Base-by-base conservation (phyloP, 2,113 vertebrate species). In the Oxyura jamaicensis region DNA sequence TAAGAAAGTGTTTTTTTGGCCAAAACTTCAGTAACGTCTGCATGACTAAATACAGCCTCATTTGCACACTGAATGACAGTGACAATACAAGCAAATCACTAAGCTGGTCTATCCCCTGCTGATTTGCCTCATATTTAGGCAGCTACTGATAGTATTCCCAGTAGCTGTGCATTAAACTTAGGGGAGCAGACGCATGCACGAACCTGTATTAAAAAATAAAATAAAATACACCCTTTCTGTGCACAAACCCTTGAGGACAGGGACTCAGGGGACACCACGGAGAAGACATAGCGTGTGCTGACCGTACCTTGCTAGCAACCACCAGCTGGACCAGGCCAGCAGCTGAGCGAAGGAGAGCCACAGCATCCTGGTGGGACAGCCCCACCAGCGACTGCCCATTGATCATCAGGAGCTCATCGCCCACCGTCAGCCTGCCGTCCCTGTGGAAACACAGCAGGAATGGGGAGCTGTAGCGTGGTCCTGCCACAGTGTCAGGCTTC, bases 321-420 rank as follows among this genome's bases (percentile, higher is more conserved):
- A 99, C 98, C 78, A 99, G 97, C 96, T 99, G 99, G 39, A 99
- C 98, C 63, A 99, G 97, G 36, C 99, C 99, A 25, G 97, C 97
- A 0, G 99, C 97, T 1, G 99, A 98, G 46, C 99, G 99, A 33
- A 99, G 99, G 71, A 99, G 97, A 39, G 96, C 97, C 62, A 99
- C 99, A 0, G 99, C 99, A 21, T 99, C 99, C 96, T 99, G 98
- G 72, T 99, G 99, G 63, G 99, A 99, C 4, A 99, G 99, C 36
- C 99, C 99, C 55, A 99, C 98, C 96, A 99, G 96, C 1, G 99
- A 99, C 97, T 99, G 98, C 73, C 99, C 98, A 35, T 99, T 99
- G 94, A 99, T 99, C 98, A 99, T 99, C 95, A 99, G 98, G 80
- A 99, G 97, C 97, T 99, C 99, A 1, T 99, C 99, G 0, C 99